Conservation (phyloP, 2,113 vertebrate genomes). For the Alethe diademata region DNA sequence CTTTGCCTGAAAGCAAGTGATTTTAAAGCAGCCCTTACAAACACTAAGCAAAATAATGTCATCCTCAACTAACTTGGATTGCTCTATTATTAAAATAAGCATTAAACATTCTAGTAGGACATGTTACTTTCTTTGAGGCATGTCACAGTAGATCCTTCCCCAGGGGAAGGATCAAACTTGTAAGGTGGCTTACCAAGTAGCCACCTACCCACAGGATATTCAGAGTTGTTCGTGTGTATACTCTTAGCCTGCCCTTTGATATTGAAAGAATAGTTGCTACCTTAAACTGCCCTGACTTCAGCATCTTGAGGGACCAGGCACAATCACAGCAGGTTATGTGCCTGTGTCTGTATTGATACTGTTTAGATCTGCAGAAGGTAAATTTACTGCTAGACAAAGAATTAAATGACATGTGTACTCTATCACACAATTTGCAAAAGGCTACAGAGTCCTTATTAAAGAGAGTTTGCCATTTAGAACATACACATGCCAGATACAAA, state of each 20-base stretch:
- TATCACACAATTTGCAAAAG: neutral
- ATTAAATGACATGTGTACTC: neutral
- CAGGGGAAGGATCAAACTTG: neutral
- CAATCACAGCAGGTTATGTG: neutral
- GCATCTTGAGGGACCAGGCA: neutral
- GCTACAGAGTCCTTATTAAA: neutral
- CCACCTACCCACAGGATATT: neutral
- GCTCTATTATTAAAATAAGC: neutral
- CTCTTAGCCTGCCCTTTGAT: neutral
- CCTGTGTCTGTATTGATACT: neutral
- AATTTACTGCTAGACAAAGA: neutral
- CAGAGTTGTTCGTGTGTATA: neutral
- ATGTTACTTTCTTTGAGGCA: neutral
- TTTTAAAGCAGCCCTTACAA: slow-evolving; percentile 36
- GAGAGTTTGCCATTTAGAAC: neutral
- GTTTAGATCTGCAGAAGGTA: neutral
- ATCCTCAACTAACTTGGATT: neutral
- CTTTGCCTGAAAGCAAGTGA: slow-evolving; percentile 35
- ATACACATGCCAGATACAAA: neutral
- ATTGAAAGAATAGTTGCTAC: neutral
- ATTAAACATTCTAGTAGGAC: neutral
- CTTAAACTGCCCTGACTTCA: neutral
- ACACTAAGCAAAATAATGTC: neutral
- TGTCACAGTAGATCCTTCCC: neutral
- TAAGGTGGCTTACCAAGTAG: neutral